Evolutionary conservation across 2,888 invertebrate genomes (phyloP).

Genomic region (Coelogynopora nodosa): DNA sequence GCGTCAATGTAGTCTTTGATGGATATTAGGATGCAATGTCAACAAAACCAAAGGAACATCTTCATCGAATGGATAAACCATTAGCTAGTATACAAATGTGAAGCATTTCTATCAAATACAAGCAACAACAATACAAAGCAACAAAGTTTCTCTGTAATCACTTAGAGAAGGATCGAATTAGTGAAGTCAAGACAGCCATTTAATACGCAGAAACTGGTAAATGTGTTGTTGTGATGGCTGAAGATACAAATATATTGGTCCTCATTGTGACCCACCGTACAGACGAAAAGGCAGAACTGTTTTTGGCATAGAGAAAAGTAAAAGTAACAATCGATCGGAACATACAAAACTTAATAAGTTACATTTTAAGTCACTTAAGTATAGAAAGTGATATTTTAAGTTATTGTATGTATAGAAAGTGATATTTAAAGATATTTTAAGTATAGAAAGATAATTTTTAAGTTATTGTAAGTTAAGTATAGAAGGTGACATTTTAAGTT

Average conservation of each 20-base stretch:
- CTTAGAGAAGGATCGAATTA: no score
- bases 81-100: background rate
- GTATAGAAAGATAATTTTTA: no score
- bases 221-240: background rate
- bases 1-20: background rate
- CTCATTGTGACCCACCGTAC: no score
- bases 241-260: background rate
- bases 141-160: background rate
- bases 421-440: no score
- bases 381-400: no score
- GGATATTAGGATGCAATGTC: background rate
- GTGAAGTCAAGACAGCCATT: background rate
- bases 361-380: no score
- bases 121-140: background rate
- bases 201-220: background rate
- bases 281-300: background rate
- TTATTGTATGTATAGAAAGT: no score
- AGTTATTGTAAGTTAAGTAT: no score
- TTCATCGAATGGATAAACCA: background rate
- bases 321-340: background rate
- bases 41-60: background rate
- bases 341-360: background rate
- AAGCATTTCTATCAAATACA: background rate
- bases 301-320: background rate
- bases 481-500: no score